Evolutionary conservation across 2,113 vertebrate genomes (phyloP).

Genomic region (Neolamprologus modestus): DNA sequence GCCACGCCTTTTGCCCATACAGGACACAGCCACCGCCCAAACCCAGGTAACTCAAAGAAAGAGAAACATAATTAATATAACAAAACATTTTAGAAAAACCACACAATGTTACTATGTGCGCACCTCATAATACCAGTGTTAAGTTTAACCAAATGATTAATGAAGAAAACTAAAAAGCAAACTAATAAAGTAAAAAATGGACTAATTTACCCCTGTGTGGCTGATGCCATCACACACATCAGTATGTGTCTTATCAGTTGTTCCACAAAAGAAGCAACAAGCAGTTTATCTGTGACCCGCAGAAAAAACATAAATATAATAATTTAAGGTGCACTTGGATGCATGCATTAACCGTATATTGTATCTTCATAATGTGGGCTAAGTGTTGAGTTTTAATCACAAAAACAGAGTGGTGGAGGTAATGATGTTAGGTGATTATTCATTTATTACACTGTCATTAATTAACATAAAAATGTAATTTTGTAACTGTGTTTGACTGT

Average conservation of each 20-base stretch:
- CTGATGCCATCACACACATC: no score
- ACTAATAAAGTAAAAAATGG: no score
- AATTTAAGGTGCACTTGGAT: neutral
- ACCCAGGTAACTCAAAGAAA: no score
- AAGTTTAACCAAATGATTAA: no score
- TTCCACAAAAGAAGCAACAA: neutral
- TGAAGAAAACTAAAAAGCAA: no score
- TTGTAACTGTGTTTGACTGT: neutral
- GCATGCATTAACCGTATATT: neutral
- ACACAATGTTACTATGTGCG: no score
- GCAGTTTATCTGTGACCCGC: neutral
- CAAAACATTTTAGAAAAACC: no score
- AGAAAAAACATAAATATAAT: neutral
- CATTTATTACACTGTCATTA: neutral
- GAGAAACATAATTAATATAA: no score
- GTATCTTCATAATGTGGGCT: neutral
- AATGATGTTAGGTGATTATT: neutral
- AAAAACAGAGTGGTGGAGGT: neutral
- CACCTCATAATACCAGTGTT: fast-evolving
- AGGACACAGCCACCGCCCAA: fast-evolving
- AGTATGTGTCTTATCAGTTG: neutral
- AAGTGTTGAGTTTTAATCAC: neutral
- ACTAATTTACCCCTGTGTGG: no score
- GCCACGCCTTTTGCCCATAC: no score
- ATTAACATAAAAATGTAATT: neutral